Conservation (phyloP, 2,888 invertebrate species). For the Synergus laeviventris region DNA sequence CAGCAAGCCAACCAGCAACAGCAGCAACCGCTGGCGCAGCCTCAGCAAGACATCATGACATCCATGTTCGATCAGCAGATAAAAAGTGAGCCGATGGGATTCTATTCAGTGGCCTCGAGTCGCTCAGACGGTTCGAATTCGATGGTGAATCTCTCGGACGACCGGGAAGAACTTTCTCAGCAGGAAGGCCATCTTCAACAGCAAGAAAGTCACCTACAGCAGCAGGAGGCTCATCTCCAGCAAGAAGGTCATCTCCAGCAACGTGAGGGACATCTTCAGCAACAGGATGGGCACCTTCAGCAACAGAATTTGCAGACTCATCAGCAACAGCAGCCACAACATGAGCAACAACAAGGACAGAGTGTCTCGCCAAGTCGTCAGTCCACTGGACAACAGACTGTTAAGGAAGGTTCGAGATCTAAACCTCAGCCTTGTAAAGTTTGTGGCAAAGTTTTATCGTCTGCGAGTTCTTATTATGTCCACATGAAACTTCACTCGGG, state of each 20-base stretch:
- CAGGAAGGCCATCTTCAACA: conserved; percentile 68
- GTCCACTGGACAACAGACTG: conserved; percentile 71
- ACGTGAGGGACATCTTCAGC: conserved; percentile 55
- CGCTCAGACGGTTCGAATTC: conserved; percentile 74
- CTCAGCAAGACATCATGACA: conserved; percentile 71
- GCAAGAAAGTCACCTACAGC: conserved; percentile 72
- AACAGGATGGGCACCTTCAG: conserved; percentile 73
- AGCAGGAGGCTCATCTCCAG: conserved; percentile 55
- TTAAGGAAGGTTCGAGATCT: conserved; percentile 77
- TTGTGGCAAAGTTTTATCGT: conserved; percentile 86
- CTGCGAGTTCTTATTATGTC: conserved; percentile 88
- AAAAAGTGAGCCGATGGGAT: conserved; percentile 84
- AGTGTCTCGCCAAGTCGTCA: conserved; percentile 67
- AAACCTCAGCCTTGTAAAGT: conserved; percentile 88
- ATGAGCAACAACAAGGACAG: conserved; percentile 58
- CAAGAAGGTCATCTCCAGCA: conserved; percentile 50
- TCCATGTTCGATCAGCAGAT: conserved; percentile 84
- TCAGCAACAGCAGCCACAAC: conserved; percentile 2
- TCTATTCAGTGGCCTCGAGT: conserved; percentile 76
- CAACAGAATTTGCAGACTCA: conserved; percentile 45
- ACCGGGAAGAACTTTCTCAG: conserved; percentile 73
- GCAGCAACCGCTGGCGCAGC: conserved; percentile 63
- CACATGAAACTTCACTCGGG: conserved; percentile 90
- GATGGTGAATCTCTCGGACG: conserved; percentile 74
- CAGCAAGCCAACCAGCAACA: conserved; percentile 66